These are phyloP conservation scores for Phenganax stokvisi DNA, from an alignment of 92 coral and sea anemone genomes.

Conservation along the genomic window DNA sequence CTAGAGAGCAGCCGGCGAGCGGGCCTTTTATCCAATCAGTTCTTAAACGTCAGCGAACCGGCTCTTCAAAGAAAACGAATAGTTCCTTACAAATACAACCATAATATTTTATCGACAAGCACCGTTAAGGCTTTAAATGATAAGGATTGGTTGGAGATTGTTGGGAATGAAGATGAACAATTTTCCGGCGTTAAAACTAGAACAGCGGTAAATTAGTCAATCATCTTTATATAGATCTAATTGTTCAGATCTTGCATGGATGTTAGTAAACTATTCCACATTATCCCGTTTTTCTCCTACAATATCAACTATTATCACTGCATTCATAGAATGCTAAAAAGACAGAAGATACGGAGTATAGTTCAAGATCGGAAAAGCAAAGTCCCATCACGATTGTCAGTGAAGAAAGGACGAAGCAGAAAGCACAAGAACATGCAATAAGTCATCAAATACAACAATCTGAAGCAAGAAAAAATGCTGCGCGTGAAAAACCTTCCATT, in stretches of 20 bases:
- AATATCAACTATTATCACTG: not conserved
- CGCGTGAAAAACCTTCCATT: not conserved
- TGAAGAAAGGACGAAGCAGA: not conserved
- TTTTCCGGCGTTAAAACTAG: not conserved
- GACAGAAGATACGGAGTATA: slow-evolving; percentile 25
- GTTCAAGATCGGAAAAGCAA: not conserved
- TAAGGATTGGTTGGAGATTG: slow-evolving; percentile 70
- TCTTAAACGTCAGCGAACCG: slow-evolving; percentile 78
- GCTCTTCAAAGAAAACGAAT: slow-evolving; percentile 83
- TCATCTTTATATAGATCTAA: not conserved
- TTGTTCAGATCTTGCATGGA: not conserved
- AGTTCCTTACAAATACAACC: slow-evolving; percentile 89
- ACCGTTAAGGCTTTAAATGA: slow-evolving; percentile 79
- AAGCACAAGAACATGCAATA: not conserved
- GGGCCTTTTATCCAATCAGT: slow-evolving; percentile 71
- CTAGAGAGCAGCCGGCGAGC: slow-evolving; percentile 78
- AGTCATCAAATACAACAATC: not conserved
- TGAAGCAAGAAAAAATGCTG: not conserved
- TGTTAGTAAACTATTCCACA: not conserved
- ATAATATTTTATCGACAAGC: slow-evolving; percentile 78
- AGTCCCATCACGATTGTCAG: slow-evolving; percentile 22
- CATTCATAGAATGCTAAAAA: not conserved
- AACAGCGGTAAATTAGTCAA: not conserved
- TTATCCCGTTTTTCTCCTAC: not conserved
- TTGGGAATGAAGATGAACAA: slow-evolving; percentile 32